Base-by-base conservation (phyloP, 1,140 invertebrate genomes). In the Rhagoletis pomonella region DNA sequence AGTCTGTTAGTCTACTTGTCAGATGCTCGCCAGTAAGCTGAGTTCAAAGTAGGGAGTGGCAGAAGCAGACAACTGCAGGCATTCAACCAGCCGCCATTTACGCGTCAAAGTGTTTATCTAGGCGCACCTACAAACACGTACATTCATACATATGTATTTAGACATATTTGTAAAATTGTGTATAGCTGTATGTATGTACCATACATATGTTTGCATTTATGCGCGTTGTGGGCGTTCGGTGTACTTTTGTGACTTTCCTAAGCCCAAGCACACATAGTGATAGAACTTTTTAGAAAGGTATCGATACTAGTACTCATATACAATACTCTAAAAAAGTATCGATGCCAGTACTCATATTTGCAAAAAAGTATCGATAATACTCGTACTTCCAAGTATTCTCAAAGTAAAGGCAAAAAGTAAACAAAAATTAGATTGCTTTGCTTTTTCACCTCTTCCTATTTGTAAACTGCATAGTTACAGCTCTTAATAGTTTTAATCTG, bases 231-330 rank as follows among this genome's bases (percentile, higher is more conserved):
- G 29, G 29, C 4, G 60, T 62, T 81, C 47, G 19, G 17, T 19
- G 73, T 19, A 81, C 44, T 81, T 81, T 81, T 81, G 73, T 81
- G 73, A 81, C 47, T 81, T 81, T 81, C 55, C 73, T 55, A 81
- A 77, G 69, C 69, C 17, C 17, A 64, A 55, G 42, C 12, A 47
- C 67, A 44, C 67, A 73, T 29, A 29, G 29, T 29, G 29, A 29
- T 29, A 29, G 29, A 29, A 29, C 29, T 29, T 29, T 29, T 29
- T 29, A 29, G 29, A 29, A 29, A 29, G 29, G 29, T 29, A 29
- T 29, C 29, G 29, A 29, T 29, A 29, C 29, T 29, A 29, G 29
- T 29, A 29, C 29, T 29, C 29, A 29, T 29, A 29, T 29, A 29
- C 29, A 29, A 29, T 29, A 29, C 29, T 29, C 29, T 29, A 29